A percentile compares a stretch with the other conserved stretches of the same genome.
Evolutionary conservation across 2,888 invertebrate species (phyloP).

Genomic region (Pyrrhia umbra): DNA sequence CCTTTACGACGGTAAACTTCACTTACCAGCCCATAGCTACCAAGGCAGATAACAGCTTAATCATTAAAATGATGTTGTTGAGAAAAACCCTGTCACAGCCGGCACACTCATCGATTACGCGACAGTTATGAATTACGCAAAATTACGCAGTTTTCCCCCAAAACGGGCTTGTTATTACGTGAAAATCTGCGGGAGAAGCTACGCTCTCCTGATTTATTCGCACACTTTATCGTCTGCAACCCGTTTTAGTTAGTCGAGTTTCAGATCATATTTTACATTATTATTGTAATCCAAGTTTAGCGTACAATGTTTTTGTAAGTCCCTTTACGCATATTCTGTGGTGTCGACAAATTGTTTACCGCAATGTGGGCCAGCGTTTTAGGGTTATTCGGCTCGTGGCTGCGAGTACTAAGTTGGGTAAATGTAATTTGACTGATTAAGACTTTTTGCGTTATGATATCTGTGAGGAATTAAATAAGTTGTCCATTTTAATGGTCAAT

Average conservation of each 20-base stretch:
- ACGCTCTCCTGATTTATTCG: slow-evolving; percentile 74
- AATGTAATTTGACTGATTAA: background rate
- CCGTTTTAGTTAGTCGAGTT: slow-evolving; percentile 54
- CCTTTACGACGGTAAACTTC: too few species aligned
- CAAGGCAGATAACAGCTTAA: slow-evolving; percentile 9
- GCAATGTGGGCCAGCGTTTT: slow-evolving; percentile 11
- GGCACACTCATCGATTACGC: slow-evolving; percentile 35
- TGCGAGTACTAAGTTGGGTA: background rate
- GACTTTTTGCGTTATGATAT: background rate
- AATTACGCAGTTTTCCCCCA: slow-evolving; percentile 31
- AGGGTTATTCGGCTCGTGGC: slow-evolving; percentile 3
- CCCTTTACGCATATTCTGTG: slow-evolving; percentile 27
- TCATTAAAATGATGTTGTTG: slow-evolving; percentile 29
- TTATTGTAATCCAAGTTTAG: slow-evolving; percentile 51
- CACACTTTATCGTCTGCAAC: slow-evolving; percentile 70
- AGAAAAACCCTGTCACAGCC: slow-evolving; percentile 18
- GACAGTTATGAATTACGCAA: slow-evolving; percentile 40
- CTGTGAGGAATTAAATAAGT: background rate
- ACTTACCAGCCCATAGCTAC: background rate
- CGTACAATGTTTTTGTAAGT: slow-evolving; percentile 41
- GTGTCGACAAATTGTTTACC: slow-evolving; percentile 29
- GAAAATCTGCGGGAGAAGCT: slow-evolving; percentile 74
- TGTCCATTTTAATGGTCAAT: too few species aligned
- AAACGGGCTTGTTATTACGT: slow-evolving; percentile 73
- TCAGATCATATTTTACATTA: slow-evolving; percentile 61